Base-by-base conservation (phyloP, 2,113 vertebrate genomes). In the Ophiodon elongatus region DNA sequence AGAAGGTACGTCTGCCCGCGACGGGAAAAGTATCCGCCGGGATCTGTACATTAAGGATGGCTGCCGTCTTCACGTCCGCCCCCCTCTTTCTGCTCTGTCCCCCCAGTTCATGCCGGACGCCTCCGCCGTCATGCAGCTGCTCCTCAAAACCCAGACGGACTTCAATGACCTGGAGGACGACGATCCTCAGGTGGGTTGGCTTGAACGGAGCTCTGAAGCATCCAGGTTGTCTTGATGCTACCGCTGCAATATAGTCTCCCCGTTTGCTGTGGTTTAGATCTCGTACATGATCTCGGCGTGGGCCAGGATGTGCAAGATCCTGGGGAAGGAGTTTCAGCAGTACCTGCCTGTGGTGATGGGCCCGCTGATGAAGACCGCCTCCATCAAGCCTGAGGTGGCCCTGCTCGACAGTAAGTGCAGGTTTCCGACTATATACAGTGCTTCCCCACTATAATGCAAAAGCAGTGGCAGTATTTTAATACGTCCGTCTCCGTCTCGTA, bases 251-350 rank as follows among this genome's bases (percentile, higher is more conserved):
- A 1, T 21, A 13, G n/a, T 64, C 5, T 4, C 19, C 11, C 23
- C 6, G 4, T 50, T 52, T 68, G 37, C 59, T 70, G 5, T 37
- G 1, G 14, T 70, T 56, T 68, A 99, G 98, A 99, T 99, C 82
- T 99, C 98, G 21, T 99, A 99, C 93, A 99, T 99, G 98, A 99
- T 99, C 92, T 99, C 98, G 1, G 98, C 98, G 2, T 99, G 98
- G 98, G 98, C 98, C 69, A 94, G 98, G 87, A 99, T 99, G 98
- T 99, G 98, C 80, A 99, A 99, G 95, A 99, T 99, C 87, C 96
- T 99, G 85, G 98, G 98, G 33, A 99, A 99, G 82, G 98, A 99
- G 89, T 99, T 99, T 84, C 98, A 99, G 90, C 98, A 99, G 80
- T 99, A 99, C 79, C 97, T 99, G 64, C 98, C 98, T 1, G 98